Evolutionary conservation across 2,888 invertebrate species (phyloP).

Genomic region (Dromius quadrimaculatus): DNA sequence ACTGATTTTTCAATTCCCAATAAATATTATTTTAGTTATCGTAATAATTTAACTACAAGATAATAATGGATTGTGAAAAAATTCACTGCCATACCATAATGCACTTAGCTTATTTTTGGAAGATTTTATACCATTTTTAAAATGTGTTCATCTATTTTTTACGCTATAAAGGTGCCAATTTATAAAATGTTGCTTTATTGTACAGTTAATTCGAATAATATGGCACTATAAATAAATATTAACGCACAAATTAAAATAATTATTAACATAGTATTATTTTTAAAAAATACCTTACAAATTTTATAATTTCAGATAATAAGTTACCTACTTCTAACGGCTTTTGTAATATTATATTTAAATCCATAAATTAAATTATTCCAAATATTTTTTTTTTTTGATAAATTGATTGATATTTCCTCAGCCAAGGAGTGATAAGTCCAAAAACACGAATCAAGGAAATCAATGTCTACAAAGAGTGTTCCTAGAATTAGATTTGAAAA

Average conservation of each 20-base stretch:
- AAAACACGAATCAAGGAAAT: too few species aligned
- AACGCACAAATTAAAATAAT: conserved; percentile 6
- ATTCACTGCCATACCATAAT: conserved; percentile 28
- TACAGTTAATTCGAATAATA: background rate
- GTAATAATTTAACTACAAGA: conserved; percentile 26
- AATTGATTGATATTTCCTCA: too few species aligned
- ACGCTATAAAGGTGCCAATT: conserved; percentile 11
- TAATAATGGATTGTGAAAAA: conserved; percentile 15
- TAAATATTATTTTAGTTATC: conserved; percentile 10
- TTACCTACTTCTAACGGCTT: conserved; percentile 38
- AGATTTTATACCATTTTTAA: conserved; percentile 15
- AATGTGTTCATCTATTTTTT: conserved; percentile 21
- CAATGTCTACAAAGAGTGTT: too few species aligned
- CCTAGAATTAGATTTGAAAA: too few species aligned
- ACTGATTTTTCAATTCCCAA: conserved; percentile 1
- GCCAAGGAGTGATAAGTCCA: too few species aligned
- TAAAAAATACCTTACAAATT: background rate
- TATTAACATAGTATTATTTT: conserved; percentile 10
- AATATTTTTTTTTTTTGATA: background rate
- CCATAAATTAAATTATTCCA: conserved; percentile 11
- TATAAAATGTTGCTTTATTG: background rate
- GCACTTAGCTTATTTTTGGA: conserved; percentile 29
- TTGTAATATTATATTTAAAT: conserved; percentile 33
- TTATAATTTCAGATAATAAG: conserved; percentile 34
- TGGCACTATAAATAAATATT: conserved; percentile 1